Evolutionary conservation across 1,140 invertebrate genomes (phyloP), one percentile per base, ranked within the genome.

Genomic region (Euura saliciscinereae): DNA sequence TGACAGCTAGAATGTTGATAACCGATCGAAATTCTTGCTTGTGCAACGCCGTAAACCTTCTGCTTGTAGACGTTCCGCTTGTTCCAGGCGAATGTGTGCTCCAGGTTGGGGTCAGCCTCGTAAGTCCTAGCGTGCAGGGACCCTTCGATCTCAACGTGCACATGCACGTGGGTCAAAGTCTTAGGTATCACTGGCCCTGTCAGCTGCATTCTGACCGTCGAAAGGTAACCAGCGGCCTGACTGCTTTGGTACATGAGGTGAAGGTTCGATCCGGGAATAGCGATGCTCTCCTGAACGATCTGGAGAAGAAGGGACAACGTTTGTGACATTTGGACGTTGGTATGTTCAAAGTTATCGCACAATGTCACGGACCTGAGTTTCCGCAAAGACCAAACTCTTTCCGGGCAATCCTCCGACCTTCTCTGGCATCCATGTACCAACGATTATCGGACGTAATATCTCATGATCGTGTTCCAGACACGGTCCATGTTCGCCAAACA

Each of bases 41-140:
- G 93, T 1, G 95, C 94, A 71, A 96, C 91, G 0, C 96, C 96
- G 80, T 97, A 97, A 0, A 97, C 94, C 88, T 98, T 98, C 87
- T 99, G 97, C 81, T 97, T 96, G 86, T 99, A 99, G 43, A 98
- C 97, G 85, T 99, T 99, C 70, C 96, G 89, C 83, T 98, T 97
- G 84, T 98, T 97, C 98, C 98, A 99, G 1, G 97, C 95, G 83
- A 98, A 99, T 0, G 95, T 96, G 85, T 98, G 97, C 65, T 94
- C 96, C 44, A 99, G 88, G 82, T 97, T 95, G 0, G 97, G 95
- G 85, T 99, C 97, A 0, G 98, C 97, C 85, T 99, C 97, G 83
- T 99, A 98, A 2, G 93, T 94, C 85, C 96, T 95, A 6, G 96
- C 93, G 83, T 97, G 94, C 10, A 97, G 88, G 2, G 96, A 96